phyloP scores from a whole-genome alignment of 2,113 vertebrate genomes.

The Sylvilagus bachmani region DNA sequence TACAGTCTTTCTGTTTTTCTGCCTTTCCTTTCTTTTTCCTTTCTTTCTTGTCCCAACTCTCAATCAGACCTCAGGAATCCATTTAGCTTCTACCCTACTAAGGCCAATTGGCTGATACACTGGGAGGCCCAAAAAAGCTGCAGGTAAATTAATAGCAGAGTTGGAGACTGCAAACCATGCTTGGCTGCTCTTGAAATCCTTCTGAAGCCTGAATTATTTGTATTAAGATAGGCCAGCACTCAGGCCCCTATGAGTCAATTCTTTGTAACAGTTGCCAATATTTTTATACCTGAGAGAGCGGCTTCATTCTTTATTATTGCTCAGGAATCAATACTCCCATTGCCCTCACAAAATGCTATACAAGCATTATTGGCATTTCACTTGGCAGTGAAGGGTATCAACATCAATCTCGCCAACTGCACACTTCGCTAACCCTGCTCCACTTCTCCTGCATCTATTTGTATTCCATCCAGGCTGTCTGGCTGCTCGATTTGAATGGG shows the following conservation, averaged over 20 bases:
- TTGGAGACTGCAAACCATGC: conserved; percentile 85
- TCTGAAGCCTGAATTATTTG: conserved; percentile 91
- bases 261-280: conserved; percentile 94
- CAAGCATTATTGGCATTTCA: conserved; percentile 96
- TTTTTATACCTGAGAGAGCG: conserved; percentile 93
- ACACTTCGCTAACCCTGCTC: conserved; percentile 88
- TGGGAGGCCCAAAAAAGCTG: conserved; percentile 84
- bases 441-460: conserved; percentile 82
- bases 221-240: conserved; percentile 91
- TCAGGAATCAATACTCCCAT: conserved; percentile 93
- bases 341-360: conserved; percentile 95
- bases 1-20: conserved; percentile 69
- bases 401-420: conserved; percentile 92
- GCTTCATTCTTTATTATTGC: conserved; percentile 95
- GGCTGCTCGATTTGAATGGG: conserved; percentile 83
- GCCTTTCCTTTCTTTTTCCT: conserved; percentile 60
- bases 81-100: conserved; percentile 84
- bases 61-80: conserved; percentile 86
- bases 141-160: conserved; percentile 89
- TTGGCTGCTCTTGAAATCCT: conserved; percentile 89
- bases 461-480: conserved; percentile 82
- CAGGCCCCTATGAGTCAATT: conserved; percentile 89
- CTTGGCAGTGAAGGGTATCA: conserved; percentile 94
- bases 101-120: conserved; percentile 86
- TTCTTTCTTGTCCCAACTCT: conserved; percentile 75